Base-by-base conservation (phyloP, 2,888 invertebrate species). In the Rhamphomyia laevipes region DNA sequence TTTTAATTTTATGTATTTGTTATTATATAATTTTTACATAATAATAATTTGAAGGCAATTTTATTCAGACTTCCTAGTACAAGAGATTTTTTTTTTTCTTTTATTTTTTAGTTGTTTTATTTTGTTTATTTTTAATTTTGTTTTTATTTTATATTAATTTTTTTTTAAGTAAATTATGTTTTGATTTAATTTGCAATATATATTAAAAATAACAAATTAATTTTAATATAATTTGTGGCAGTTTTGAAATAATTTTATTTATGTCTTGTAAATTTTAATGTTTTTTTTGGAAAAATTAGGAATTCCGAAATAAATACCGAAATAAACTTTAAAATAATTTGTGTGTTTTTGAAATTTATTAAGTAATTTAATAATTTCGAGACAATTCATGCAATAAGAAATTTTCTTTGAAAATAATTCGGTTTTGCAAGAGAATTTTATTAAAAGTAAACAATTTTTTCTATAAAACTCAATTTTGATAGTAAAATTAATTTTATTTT, bases 11-110 rank as follows among this genome's bases (percentile, higher is more conserved):
- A 57, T 57, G 50, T 51, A 55, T 57, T 54, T 51, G 38, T 52
- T 58, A 56, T 57, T 57, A 35, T 35, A 35, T 35, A 35, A n/a
- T 7, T 35, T n/a, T 35, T n/a, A 35, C 7, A 5, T 35, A 2
- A 35, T 35, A n/a, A 2, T 13, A 13, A 35, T 13, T 35, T 59
- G 56, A 61, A 60, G 58, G 56, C 55, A 58, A 57, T 58, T 59
- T 56, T 54, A 56, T 52, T 54, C 58, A 55, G 57, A 56, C 58
- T 58, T 59, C 55, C 57, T 55, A 58, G 56, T 61, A 54, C 57
- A 51, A 45, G 45, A 50, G 44, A 51, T 42, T 47, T 49, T 49
- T 37, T 43, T 23, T 44, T 30, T 37, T 46, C 43, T 30, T 45
- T 45, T 40, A 16, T 43, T 48, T 33, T 21, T 33, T 38, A 33